These are phyloP conservation scores for Bradynema listronoti DNA, from an alignment of 1,140 invertebrate genomes.

Conservation along the genomic window DNA sequence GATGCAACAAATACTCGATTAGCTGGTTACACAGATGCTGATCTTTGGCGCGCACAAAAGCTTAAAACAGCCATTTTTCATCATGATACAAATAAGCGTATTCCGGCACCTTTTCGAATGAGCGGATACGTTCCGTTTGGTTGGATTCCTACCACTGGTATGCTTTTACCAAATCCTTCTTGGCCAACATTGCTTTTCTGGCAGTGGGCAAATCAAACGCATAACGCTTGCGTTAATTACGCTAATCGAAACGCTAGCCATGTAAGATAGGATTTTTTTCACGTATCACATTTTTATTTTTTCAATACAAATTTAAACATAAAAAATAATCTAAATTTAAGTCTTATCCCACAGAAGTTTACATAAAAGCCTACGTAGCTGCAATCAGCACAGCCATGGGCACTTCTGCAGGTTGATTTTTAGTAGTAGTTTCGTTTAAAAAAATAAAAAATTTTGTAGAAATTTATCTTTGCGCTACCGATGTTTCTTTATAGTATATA, in stretches of 20 bases:
- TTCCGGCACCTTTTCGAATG: constrained; percentile 63
- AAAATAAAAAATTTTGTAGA: too few species aligned
- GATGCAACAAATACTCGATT: neutral
- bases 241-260: constrained; percentile 62
- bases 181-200: constrained; percentile 60
- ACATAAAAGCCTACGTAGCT: constrained; percentile 59
- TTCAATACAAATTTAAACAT: neutral
- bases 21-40: constrained; percentile 53
- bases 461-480: too few species aligned
- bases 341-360: constrained; percentile 59
- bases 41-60: constrained; percentile 63
- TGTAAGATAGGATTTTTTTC: constrained; percentile 40
- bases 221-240: constrained; percentile 63
- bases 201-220: constrained; percentile 63
- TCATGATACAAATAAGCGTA: constrained; percentile 62
- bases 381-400: constrained; percentile 47
- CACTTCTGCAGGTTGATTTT: constrained; percentile 38
- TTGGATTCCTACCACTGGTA: constrained; percentile 60
- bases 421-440: too few species aligned
- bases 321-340: constrained; percentile 48
- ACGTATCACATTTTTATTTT: constrained; percentile 9
- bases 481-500: too few species aligned
- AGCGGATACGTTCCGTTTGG: constrained; percentile 63
- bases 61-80: constrained; percentile 62
- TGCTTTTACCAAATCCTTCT: constrained; percentile 61